Evolutionary conservation across 2,888 invertebrate species (phyloP), one percentile per base, ranked within the genome.

Genomic region (Ophion obscuratus): DNA sequence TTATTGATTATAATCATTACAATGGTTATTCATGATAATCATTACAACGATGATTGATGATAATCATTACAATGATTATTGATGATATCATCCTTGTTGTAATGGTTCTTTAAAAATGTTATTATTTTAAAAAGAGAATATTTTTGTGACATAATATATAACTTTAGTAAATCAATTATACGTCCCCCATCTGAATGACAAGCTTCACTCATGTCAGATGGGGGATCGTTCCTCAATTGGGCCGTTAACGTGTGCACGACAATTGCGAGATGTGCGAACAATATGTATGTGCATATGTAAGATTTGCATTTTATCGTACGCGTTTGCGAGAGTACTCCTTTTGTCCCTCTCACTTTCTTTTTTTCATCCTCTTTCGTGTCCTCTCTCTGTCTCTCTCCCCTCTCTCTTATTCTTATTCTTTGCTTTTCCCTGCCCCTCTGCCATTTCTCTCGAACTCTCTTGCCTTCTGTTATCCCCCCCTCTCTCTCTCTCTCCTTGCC

Each of bases 211-310:
- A 31, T 31, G 31, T 31, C 53, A 53, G 53, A 53, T 53, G 47
- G 20, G 44, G 11, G 62, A 57, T 85, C 73, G 53, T 73, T n/a
- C 73, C 68, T 68, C 76, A 83, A 83, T 83, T 83, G 86, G 74
- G 74, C 61, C 73, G 64, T 74, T 74, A 82, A 83, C 73, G n/a
- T 59, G 64, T 36, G 68, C 67, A 64, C 27, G 68, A 77, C 77
- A 70, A 86, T 83, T 80, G 77, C 73, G 10, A 74, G 68, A 85
- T 78, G 74, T 74, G 20, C 44, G 44, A 68, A 74, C 44, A 68
- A 64, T 14, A 17, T 70, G 57, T 20, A 70, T 40, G 57, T 61
- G n/a, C 57, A 14, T 44, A n/a, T 77, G 47, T 74, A 66, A 66
- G 40, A 31, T 78, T 44, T 59, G 44, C 27, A 36, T 53, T 75